Percentiles rank a stretch among this genome's conserved stretches.
phyloP scores from a whole-genome alignment of 2,888 invertebrate species.

The Macrophya alboannulata region DNA sequence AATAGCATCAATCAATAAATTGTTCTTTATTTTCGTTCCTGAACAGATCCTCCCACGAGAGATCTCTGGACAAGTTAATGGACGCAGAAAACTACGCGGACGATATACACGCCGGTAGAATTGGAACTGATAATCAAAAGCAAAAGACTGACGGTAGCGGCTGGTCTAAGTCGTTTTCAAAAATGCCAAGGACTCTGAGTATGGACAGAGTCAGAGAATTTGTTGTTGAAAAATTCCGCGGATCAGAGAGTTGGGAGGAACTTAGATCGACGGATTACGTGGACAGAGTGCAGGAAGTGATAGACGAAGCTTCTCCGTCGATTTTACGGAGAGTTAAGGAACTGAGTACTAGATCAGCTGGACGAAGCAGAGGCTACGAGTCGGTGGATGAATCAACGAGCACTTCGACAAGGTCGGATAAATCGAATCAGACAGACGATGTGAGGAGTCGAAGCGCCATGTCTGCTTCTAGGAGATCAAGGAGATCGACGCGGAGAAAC shows the following conservation, averaged over 20 bases:
- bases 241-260: constrained; percentile 69
- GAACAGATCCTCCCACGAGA: constrained; percentile 23
- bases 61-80: constrained; percentile 20
- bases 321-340: constrained; percentile 71
- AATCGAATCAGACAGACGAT: constrained; percentile 59
- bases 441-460: constrained; percentile 53
- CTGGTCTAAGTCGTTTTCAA: constrained; percentile 1
- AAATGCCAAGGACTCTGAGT: constrained; percentile 58
- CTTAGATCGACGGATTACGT: constrained; percentile 71
- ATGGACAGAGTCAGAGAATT: constrained; percentile 70
- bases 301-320: constrained; percentile 72
- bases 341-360: constrained; percentile 64
- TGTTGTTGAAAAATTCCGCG: constrained; percentile 67
- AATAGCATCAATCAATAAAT: not conserved
- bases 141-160: constrained; percentile 30
- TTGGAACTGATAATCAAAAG: constrained; percentile 46
- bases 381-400: constrained; percentile 52
- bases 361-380: constrained; percentile 45
- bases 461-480: constrained; percentile 41
- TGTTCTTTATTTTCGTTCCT: not conserved
- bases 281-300: constrained; percentile 73
- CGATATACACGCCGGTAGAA: not conserved
- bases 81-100: not conserved
- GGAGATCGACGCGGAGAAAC: constrained; percentile 37
- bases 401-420: constrained; percentile 52